Conservation (phyloP, 2,113 vertebrate genomes). For the Sylvilagus bachmani region DNA sequence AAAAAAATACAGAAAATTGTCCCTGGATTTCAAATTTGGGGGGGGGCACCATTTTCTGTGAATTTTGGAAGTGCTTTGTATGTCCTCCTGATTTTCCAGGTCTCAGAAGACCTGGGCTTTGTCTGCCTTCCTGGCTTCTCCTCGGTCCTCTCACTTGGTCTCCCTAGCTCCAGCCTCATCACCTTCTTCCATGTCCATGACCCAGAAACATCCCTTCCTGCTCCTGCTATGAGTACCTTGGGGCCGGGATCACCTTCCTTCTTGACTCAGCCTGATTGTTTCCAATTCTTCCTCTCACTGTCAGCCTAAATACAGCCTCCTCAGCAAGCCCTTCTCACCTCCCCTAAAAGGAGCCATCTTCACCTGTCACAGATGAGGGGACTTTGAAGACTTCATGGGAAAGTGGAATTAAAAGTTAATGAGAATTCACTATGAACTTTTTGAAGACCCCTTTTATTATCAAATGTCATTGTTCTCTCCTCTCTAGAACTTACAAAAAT, state of each 20-base stretch:
- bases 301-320: background rate
- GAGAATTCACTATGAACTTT: too few relatives aligned
- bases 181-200: background rate
- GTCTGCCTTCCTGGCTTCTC: rapidly evolving
- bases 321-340: background rate
- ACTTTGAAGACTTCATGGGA: too few relatives aligned
- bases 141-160: background rate
- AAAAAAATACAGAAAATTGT: too few relatives aligned
- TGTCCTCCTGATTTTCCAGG: background rate
- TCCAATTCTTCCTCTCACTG: background rate
- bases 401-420: too few relatives aligned
- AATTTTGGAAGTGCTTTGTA: too few relatives aligned
- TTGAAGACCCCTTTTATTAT: background rate
- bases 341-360: background rate
- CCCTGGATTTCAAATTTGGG: too few relatives aligned
- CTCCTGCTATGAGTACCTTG: background rate
- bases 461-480: background rate
- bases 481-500: background rate
- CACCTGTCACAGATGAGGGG: background rate
- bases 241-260: background rate
- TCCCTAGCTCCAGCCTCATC: background rate
- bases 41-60: too few relatives aligned
- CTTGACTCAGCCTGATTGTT: background rate
- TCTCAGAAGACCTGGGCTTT: background rate
- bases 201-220: background rate